Evolutionary conservation across 2,888 invertebrate genomes (phyloP).

Genomic region (Drosophila histrio): DNA sequence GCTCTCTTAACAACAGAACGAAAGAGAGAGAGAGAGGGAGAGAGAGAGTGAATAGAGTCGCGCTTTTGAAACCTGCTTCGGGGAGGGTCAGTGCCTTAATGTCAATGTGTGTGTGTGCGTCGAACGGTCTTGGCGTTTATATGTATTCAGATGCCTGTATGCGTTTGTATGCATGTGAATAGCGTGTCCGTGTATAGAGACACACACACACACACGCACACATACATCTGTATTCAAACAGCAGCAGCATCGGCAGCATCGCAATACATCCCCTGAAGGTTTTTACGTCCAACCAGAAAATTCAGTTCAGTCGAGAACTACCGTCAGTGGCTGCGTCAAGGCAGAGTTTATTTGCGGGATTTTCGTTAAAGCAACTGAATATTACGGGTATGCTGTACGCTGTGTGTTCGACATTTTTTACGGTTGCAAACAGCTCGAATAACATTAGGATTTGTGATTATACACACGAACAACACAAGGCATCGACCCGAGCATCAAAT

Average conservation of each 20-base stretch:
- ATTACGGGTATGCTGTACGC: constrained; percentile 36
- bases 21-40: background rate
- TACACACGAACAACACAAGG: constrained; percentile 7
- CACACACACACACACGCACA: constrained; percentile 33
- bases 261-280: constrained; percentile 83
- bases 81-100: constrained; percentile 52
- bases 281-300: constrained; percentile 83
- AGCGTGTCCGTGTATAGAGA: constrained; percentile 16
- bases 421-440: constrained; percentile 31
- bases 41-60: constrained; percentile 25
- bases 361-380: constrained; percentile 53
- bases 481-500: constrained; percentile 13
- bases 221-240: constrained; percentile 43
- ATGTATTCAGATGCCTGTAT: constrained; percentile 5
- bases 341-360: constrained; percentile 81
- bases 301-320: constrained; percentile 83
- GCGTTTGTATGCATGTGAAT: constrained; percentile 1
- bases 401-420: constrained; percentile 46
- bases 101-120: constrained; percentile 10
- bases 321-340: constrained; percentile 83
- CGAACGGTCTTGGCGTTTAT: constrained; percentile 15
- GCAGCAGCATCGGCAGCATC: constrained; percentile 57
- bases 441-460: constrained; percentile 27
- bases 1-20: constrained; percentile 3
- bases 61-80: constrained; percentile 47